Evolutionary conservation across 2,888 invertebrate species (phyloP).

Genomic region (Galeopsomyia nigrocyanea): DNA sequence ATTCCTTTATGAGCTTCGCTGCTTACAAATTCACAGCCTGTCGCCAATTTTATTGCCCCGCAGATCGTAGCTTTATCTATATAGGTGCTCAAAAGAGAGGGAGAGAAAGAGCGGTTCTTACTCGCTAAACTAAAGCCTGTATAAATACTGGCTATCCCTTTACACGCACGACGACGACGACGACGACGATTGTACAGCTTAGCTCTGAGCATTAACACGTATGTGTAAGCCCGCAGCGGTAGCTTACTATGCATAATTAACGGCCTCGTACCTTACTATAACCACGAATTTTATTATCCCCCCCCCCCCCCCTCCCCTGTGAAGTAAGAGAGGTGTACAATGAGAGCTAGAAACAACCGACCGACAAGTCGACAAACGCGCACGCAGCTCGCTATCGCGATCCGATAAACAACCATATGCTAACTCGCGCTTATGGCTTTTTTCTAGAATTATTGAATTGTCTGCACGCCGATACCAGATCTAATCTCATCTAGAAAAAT

Average conservation of each 20-base stretch:
- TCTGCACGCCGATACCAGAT: no score
- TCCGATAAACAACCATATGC: no score
- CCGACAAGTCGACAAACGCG: not conserved
- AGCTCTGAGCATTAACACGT: conserved; percentile 26
- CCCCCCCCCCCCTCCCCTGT: conserved; percentile 1
- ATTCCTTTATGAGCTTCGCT: conserved; percentile 63
- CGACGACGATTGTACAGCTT: conserved; percentile 10
- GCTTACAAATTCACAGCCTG: conserved; percentile 64
- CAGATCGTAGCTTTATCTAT: conserved; percentile 58
- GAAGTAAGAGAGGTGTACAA: not conserved
- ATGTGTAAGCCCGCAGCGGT: conserved; percentile 28
- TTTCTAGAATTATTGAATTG: no score
- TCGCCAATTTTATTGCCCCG: conserved; percentile 64
- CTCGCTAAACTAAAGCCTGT: not conserved
- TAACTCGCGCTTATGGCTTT: no score
- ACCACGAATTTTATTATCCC: conserved; percentile 17
- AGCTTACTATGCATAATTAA: conserved; percentile 30
- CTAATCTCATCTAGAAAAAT: no score
- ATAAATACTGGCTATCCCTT: conserved; percentile 28
- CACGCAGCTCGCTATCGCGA: not conserved
- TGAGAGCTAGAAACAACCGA: no score
- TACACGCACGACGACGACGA: not conserved
- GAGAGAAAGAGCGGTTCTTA: not conserved
- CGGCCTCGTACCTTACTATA: not conserved
- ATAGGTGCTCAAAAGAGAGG: conserved; percentile 51